Evolutionary conservation across 1,140 invertebrate species (phyloP), one percentile per base, ranked within the genome.

Genomic region (Heliconius congener): DNA sequence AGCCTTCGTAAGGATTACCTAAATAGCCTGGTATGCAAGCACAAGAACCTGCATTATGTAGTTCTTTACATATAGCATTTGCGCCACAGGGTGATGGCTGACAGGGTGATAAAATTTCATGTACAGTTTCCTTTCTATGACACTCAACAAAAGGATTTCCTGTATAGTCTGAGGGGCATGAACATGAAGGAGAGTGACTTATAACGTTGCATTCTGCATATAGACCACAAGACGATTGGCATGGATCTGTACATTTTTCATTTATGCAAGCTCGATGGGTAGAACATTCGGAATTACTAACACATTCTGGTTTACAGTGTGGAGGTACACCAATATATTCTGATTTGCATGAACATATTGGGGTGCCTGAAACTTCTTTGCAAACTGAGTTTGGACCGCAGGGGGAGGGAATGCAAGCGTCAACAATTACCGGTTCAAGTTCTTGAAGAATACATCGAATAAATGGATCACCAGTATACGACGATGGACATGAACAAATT

Each of bases 41-140:
- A 87, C 96, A 97, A 74, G 96, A 96, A 85, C 96, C 97, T 19
- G 96, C 97, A 34, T 96, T 97, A 85, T 97, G 97, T 78, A 96
- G 96, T 92, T 98, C 97, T 94, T 96, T 96, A 91, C 96, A 97
- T 85, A 97, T 81, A 66, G 97, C 97, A 93, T 98, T 98, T 3
- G 96, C 95, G 66, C 97, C 97, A 89, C 97, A 98, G 66, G 97
- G 97, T 52, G 96, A 97, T 66, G 97, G 97, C 84, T 96, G 95
- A 86, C 97, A 97, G 76, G 97, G 96, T 79, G 96, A 92, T 37
- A 91, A 84, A 39, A 82, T 81, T 88, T 95, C 94, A 77, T 95
- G 89, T n/a, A 88, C 30, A 74, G 83, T 83, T 84, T 88, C 86
- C 83, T 94, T 89, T 93, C 91, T 93, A 76, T 93, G 94, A 85